Conservation (phyloP, 2,797 vertebrate species). For the Enteromius paludinosus region DNA sequence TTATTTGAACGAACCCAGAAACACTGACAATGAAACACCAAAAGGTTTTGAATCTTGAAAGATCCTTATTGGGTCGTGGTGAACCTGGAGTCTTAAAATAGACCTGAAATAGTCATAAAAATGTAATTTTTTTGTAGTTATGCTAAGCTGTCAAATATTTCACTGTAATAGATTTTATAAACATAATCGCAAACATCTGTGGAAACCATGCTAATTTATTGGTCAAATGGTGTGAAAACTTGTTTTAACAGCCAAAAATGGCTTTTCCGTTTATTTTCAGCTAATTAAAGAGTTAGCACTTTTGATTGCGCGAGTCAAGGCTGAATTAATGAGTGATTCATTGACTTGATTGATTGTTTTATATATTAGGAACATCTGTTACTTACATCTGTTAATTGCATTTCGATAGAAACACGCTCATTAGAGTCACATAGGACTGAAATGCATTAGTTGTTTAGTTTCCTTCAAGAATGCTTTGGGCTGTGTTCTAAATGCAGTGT, state of each 20-base stretch:
- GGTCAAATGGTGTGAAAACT: background rate
- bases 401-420: background rate
- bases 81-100: background rate
- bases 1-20: background rate
- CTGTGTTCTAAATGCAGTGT: conserved; percentile 14
- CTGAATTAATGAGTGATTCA: conserved; percentile 16
- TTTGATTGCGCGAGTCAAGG: background rate
- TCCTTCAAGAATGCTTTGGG: background rate
- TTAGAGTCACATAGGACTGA: background rate
- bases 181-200: background rate
- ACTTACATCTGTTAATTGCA: background rate
- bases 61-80: background rate
- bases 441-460: background rate
- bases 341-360: conserved; percentile 17
- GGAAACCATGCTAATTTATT: background rate
- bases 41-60: background rate
- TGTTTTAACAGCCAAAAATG: background rate
- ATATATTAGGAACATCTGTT: background rate
- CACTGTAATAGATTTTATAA: background rate
- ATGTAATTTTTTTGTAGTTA: background rate
- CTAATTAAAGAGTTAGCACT: background rate
- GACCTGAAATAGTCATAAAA: background rate
- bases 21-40: background rate
- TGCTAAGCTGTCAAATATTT: background rate
- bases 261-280: background rate